phyloP scores from a whole-genome alignment of 92 coral and sea anemone species.

The Parazoanthus swiftii region DNA sequence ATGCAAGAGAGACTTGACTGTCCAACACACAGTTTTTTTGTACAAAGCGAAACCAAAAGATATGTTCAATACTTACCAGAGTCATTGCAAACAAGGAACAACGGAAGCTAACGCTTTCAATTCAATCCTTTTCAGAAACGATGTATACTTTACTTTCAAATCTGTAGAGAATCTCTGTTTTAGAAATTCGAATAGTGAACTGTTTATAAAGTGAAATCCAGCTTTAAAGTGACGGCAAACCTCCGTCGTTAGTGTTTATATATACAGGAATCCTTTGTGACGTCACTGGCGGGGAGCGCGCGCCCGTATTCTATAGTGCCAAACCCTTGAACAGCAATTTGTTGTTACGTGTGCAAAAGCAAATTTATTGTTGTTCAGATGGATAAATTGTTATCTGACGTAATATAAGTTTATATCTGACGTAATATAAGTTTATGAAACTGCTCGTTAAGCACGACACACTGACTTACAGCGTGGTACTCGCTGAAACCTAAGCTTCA shows the following conservation, averaged over 20 bases:
- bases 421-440: no score
- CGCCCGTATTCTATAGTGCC: not conserved
- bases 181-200: not conserved
- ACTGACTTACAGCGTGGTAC: no score
- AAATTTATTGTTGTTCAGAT: no score
- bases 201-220: not conserved
- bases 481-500: no score
- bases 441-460: no score
- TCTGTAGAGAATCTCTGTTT: not conserved
- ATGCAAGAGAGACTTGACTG: not conserved
- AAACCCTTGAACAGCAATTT: no score
- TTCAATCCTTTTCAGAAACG: not conserved
- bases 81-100: not conserved
- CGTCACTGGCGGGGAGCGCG: not conserved
- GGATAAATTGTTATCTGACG: no score
- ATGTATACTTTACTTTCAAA: not conserved
- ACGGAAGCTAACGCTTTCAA: not conserved
- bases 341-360: no score
- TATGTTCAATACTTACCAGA: not conserved
- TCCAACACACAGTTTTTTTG: no score
- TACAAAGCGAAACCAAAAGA: not conserved
- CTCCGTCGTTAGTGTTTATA: not conserved
- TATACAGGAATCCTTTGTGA: slow-evolving; percentile 2
- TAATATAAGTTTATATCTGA: no score
- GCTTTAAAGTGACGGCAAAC: not conserved